Percentiles rank a stretch among this genome's conserved stretches.
Conservation (phyloP, 1,140 invertebrate species). For the Caenorhabditis latens region DNA sequence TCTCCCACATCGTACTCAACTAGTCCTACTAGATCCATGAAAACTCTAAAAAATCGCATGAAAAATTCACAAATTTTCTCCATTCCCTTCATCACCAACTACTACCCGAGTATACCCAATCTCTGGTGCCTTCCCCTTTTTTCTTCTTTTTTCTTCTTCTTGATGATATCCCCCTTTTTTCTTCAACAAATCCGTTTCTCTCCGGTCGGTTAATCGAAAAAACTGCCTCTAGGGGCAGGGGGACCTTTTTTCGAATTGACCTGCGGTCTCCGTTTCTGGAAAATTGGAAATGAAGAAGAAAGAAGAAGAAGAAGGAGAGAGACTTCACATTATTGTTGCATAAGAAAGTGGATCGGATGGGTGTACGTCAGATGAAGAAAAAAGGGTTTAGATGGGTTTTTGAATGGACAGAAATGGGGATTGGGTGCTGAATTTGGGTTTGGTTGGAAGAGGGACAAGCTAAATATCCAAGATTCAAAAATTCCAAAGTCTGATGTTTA, state of each 20-base stretch:
- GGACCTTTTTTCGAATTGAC: background rate
- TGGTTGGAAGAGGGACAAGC: too few species aligned
- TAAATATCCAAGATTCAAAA: too few species aligned
- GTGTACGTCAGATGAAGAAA: background rate
- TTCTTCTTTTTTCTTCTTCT: background rate
- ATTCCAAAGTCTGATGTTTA: too few species aligned
- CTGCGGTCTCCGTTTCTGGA: background rate
- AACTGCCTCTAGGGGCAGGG: background rate
- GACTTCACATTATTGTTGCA: slow-evolving; percentile 45
- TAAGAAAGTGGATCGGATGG: slow-evolving; percentile 24
- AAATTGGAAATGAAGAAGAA: background rate
- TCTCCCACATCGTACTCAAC: background rate
- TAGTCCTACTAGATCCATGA: background rate
- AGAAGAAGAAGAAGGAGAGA: background rate
- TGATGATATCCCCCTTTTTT: slow-evolving; percentile 19
- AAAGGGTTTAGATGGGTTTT: background rate
- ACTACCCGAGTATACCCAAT: background rate
- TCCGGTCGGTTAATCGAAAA: slow-evolving; percentile 24
- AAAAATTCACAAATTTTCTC: slow-evolving; percentile 8
- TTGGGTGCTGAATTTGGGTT: background rate
- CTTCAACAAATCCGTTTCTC: slow-evolving; percentile 16
- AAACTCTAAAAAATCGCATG: background rate
- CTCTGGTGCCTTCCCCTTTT: slow-evolving; percentile 8
- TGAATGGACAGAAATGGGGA: background rate
- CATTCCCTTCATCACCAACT: background rate